Base-by-base conservation (phyloP, 2,797 vertebrate genomes). In the Cirrhinus molitorella region DNA sequence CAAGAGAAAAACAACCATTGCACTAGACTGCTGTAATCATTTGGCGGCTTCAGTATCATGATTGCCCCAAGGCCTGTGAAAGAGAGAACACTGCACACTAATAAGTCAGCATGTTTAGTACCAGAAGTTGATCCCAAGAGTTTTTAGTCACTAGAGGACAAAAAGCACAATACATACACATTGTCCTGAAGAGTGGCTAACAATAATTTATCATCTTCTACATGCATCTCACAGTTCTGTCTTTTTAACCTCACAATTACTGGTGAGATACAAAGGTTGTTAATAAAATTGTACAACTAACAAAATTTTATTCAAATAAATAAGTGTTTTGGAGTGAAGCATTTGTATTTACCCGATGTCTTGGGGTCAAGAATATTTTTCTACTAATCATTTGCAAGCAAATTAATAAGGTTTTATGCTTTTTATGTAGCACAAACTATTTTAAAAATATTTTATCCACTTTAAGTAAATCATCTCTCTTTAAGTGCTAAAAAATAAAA, bases 151-250 rank as follows among this genome's bases (percentile, higher is more conserved):
- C 28, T 84, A 71, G 79, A 87, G 86, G 79, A 87, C 83, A 83
- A 83, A 43, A 85, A 40, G n/a, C 47, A 14, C 74, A 16, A 34
- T 37, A 67, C 59, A 78, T 65, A 37, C 76, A 76, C 37, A 51
- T 4, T 76, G 84, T 77, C 84, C 81, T 87, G 75, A 40, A 81
- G 85, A 67, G 45, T 61, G n/a, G 17, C 47, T 80, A 75, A 61
- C 49, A 65, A 72, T 85, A 81, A 88, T 87, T 85, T 21, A 79
- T 88, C 67, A 85, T 86, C 21, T 57, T 76, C 19, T 80, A 28
- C 14, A 16, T 85, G 65, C 53, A 73, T 80, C 55, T 75, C 21
- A 17, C 55, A 76, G 23, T 63, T 47, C 37, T 40, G 53, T 61
- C 61, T 23, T 61, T 49, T 31, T 68, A 71, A 10, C 71, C 21